A percentile compares a stretch with the other conserved stretches of the same genome.
Evolutionary conservation across 2,797 vertebrate species (phyloP).

Genomic region (Sebastes minor): DNA sequence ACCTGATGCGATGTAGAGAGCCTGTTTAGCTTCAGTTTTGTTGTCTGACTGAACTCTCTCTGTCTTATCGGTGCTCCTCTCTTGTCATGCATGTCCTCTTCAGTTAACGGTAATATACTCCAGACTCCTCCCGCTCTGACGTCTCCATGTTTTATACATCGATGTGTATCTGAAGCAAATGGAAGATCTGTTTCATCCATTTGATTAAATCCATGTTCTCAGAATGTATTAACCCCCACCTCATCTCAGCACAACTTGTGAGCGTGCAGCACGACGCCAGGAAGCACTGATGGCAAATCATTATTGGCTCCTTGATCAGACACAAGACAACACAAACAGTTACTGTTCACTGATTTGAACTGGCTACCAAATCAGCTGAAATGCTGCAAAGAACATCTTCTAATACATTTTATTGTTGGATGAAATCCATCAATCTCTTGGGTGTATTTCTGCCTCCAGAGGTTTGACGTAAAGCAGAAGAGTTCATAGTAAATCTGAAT

Average conservation of each 20-base stretch:
- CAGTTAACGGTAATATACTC: slow-evolving; percentile 86
- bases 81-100: slow-evolving; percentile 79
- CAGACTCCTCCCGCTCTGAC: slow-evolving; percentile 49
- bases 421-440: too few relatives aligned
- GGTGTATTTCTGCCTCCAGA: background rate
- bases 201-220: slow-evolving; percentile 44
- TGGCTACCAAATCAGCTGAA: background rate
- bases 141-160: slow-evolving; percentile 28
- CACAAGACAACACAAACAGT: background rate
- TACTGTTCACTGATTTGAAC: too few relatives aligned
- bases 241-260: slow-evolving; percentile 48
- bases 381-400: background rate
- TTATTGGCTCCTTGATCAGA: slow-evolving; percentile 28
- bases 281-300: slow-evolving; percentile 77
- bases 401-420: background rate
- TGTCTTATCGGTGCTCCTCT: slow-evolving; percentile 74
- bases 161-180: slow-evolving; percentile 50
- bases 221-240: slow-evolving; percentile 38
- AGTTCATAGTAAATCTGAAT: background rate
- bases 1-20: background rate
- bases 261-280: slow-evolving; percentile 12
- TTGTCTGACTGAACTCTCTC: slow-evolving; percentile 68
- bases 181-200: slow-evolving; percentile 55
- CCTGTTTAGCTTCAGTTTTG: background rate
- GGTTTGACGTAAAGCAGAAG: background rate